phyloP scores from a whole-genome alignment of 2,113 vertebrate species.

The Bombycilla garrulus region DNA sequence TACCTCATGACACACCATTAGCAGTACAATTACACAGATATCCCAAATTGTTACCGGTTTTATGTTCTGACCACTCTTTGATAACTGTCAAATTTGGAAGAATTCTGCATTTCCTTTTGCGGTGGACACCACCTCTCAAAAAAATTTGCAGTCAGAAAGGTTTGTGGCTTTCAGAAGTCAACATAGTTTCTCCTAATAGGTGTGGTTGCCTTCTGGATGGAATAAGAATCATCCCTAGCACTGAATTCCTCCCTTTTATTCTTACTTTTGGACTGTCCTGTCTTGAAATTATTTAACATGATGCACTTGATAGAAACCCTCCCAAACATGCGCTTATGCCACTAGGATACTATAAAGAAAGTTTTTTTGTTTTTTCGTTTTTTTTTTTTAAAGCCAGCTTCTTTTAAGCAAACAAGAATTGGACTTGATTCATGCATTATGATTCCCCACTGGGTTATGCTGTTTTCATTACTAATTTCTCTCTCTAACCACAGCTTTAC shows the following conservation, averaged over 20 bases:
- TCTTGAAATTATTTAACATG: not conserved
- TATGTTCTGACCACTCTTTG: not conserved
- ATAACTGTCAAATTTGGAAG: not conserved
- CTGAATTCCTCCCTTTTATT: not conserved
- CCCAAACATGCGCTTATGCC: not conserved
- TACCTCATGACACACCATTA: not conserved
- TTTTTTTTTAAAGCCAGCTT: slow-evolving; percentile 13
- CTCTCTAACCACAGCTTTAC: slow-evolving; percentile 65
- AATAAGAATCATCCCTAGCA: not conserved
- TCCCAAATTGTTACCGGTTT: not conserved
- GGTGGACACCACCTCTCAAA: not conserved
- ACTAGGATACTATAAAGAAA: not conserved
- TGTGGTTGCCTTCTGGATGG: not conserved
- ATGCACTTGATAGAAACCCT: not conserved
- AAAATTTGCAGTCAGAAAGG: not conserved
- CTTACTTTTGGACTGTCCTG: not conserved
- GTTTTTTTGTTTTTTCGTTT: not conserved
- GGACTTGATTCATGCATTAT: slow-evolving; percentile 50
- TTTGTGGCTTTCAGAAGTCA: slow-evolving; percentile 11
- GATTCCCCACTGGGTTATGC: slow-evolving; percentile 60
- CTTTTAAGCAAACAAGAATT: slow-evolving; percentile 66
- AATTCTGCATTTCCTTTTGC: not conserved
- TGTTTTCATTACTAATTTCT: slow-evolving; percentile 79
- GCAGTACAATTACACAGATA: not conserved
- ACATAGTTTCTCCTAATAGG: not conserved